Conservation (phyloP, 92 coral and sea anemone species). For the Parazoanthus swiftii region DNA sequence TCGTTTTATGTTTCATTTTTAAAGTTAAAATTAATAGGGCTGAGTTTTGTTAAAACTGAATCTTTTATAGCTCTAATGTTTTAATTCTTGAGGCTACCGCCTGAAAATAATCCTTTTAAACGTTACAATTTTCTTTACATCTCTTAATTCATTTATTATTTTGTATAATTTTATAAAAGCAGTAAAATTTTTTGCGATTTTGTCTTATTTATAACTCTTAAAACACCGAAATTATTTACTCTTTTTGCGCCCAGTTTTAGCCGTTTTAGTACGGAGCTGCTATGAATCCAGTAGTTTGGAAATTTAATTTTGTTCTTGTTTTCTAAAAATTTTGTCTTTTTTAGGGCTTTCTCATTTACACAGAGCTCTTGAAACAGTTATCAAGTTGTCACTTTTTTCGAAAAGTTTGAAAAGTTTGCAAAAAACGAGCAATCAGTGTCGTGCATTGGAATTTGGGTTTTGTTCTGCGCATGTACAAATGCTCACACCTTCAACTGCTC, state of each 20-base stretch:
- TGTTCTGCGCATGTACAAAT: slow-evolving; percentile 22
- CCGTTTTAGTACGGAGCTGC: not conserved
- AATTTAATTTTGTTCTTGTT: not conserved
- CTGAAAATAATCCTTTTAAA: not conserved
- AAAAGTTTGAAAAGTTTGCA: slow-evolving; percentile 54
- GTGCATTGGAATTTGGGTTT: slow-evolving; percentile 15
- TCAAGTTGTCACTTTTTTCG: slow-evolving; percentile 39
- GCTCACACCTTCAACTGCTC: slow-evolving; percentile 5
- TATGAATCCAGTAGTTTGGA: not conserved
- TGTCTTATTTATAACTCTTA: not conserved
- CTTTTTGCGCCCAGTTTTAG: not conserved
- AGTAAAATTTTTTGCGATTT: not conserved
- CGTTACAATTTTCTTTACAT: not conserved
- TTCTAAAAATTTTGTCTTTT: not conserved
- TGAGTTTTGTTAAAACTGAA: not conserved
- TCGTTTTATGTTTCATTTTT: not conserved
- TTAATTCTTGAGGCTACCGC: not conserved
- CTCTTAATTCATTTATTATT: not conserved
- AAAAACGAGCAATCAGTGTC: slow-evolving; percentile 37
- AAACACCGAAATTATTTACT: not conserved
- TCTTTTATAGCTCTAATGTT: not conserved
- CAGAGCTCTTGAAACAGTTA: not conserved
- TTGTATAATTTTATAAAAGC: not conserved
- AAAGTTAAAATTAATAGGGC: not conserved
- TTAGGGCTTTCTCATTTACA: not conserved